Conservation (phyloP, 2,888 invertebrate species). For the Stenoptilia bipunctidactyla region DNA sequence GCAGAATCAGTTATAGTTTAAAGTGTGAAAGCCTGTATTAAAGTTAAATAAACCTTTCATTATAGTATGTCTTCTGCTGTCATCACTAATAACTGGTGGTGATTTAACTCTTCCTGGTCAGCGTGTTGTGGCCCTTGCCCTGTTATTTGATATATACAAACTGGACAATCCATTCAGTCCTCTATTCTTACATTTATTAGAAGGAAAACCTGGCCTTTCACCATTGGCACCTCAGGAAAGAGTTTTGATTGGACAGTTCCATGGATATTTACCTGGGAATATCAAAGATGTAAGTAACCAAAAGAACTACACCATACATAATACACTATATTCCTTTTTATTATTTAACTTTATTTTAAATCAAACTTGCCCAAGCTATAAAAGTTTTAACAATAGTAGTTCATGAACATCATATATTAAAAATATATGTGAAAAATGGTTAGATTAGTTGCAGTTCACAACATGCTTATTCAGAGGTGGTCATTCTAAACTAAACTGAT, state of each 20-base stretch:
- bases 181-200: constrained; percentile 48
- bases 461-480: too few relatives aligned
- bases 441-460: too few relatives aligned
- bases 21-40: too few relatives aligned
- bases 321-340: too few relatives aligned
- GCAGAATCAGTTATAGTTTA: too few relatives aligned
- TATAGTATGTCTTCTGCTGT: constrained; percentile 56
- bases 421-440: too few relatives aligned
- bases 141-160: constrained; percentile 56
- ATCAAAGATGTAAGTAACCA: constrained; percentile 78
- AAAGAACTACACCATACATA: too few relatives aligned
- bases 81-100: constrained; percentile 55
- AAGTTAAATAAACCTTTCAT: constrained; percentile 8
- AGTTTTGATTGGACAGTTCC: constrained; percentile 78
- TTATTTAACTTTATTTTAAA: too few relatives aligned
- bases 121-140: constrained; percentile 50
- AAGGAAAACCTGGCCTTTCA: constrained; percentile 46
- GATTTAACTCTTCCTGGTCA: constrained; percentile 59
- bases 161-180: constrained; percentile 56
- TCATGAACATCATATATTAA: too few relatives aligned
- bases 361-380: too few relatives aligned
- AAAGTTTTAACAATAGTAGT: too few relatives aligned
- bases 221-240: constrained; percentile 73
- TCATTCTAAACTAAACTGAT: too few relatives aligned
- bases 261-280: constrained; percentile 76